Percentiles rank a stretch among this genome's conserved stretches.
phyloP scores from a whole-genome alignment of 2,888 invertebrate genomes.

The Nasonia oneida region DNA sequence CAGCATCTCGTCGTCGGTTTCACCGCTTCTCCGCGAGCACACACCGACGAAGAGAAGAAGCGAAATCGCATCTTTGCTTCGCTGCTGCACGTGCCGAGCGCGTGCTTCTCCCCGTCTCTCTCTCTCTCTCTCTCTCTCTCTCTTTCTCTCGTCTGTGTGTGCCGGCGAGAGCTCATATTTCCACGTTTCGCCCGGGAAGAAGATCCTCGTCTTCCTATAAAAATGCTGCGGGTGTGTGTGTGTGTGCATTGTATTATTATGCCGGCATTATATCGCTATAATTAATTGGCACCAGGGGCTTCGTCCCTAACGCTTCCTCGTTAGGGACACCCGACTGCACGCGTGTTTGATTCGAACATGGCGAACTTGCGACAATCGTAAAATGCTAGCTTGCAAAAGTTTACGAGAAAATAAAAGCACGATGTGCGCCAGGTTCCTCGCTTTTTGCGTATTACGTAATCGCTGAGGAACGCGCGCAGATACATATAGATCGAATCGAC shows the following conservation, averaged over 20 bases:
- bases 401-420: too few relatives aligned
- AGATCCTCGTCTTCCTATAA: not conserved
- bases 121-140: not conserved
- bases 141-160: not conserved
- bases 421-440: too few relatives aligned
- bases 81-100: conserved; percentile 22
- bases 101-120: conserved; percentile 2
- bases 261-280: not conserved
- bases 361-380: too few relatives aligned
- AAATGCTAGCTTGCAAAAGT: too few relatives aligned
- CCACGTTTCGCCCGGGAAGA: not conserved
- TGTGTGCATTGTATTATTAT: not conserved
- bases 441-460: too few relatives aligned
- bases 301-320: too few relatives aligned
- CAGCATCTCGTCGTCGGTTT: not conserved
- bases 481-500: not conserved
- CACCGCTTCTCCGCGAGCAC: not conserved
- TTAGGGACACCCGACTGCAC: too few relatives aligned
- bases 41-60: not conserved
- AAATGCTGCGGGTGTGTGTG: not conserved
- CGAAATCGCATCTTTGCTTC: not conserved
- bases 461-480: not conserved
- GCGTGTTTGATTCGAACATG: too few relatives aligned
- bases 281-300: too few relatives aligned
- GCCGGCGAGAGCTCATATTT: not conserved